These are phyloP conservation scores for Mergus octosetaceus DNA, from an alignment of 2,797 vertebrate genomes.

Conservation along the genomic window DNA sequence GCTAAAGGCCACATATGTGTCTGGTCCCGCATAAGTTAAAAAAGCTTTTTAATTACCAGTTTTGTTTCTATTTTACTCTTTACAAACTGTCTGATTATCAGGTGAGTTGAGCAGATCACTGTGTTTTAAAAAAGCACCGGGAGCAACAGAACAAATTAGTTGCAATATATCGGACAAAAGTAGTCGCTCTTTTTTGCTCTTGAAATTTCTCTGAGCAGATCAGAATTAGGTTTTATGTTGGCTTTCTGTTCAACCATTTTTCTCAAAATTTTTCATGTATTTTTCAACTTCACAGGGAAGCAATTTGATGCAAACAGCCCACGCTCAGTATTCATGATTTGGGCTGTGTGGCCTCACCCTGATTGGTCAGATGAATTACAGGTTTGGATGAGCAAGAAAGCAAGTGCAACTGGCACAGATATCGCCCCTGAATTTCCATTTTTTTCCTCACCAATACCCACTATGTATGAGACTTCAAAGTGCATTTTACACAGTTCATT, in stretches of 20 bases:
- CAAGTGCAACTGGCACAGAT: background rate
- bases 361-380: background rate
- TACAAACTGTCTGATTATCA: background rate
- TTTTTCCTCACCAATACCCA: background rate
- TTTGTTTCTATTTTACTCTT: background rate
- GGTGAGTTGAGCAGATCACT: background rate
- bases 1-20: background rate
- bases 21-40: background rate
- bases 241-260: background rate
- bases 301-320: background rate
- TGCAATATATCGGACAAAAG: background rate
- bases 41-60: background rate
- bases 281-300: background rate
- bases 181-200: background rate
- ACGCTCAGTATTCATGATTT: background rate
- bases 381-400: background rate
- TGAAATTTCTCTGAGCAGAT: background rate
- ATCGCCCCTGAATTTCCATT: background rate
- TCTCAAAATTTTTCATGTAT: background rate
- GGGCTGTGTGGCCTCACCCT: accelerated
- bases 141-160: background rate
- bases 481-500: background rate
- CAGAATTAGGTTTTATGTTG: background rate
- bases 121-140: background rate
- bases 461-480: background rate